Conservation (phyloP, 2,888 invertebrate species). For the Eristalis arbustorum region DNA sequence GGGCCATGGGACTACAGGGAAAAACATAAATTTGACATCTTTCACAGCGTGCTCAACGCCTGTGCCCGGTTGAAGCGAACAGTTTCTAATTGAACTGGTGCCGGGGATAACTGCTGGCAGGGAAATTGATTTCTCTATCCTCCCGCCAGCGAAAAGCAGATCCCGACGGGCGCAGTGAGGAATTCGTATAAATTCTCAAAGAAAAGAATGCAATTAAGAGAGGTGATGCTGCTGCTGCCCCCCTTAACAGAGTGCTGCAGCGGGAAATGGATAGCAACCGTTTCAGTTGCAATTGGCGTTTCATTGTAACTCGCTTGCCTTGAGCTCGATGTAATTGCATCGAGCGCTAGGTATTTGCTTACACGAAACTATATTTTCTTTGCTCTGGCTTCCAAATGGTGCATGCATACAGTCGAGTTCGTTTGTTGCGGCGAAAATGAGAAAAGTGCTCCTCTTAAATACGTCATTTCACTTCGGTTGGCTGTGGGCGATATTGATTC, state of each 20-base stretch:
- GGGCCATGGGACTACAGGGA: conserved; percentile 1
- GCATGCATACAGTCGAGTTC: background rate
- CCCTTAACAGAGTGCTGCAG: background rate
- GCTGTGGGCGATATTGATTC: background rate
- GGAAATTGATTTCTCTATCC: conserved; percentile 12
- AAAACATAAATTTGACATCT: background rate
- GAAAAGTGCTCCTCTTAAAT: background rate
- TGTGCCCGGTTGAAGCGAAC: background rate
- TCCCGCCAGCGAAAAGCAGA: background rate
- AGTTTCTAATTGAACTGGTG: conserved; percentile 1
- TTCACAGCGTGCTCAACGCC: background rate
- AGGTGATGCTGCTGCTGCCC: conserved; percentile 9
- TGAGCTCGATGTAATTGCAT: background rate
- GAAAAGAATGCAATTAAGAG: conserved; percentile 51
- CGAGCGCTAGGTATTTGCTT: background rate
- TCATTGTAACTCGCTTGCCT: background rate
- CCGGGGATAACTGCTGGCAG: background rate
- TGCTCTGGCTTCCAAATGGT: background rate
- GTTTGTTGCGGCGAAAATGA: background rate
- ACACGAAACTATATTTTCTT: background rate
- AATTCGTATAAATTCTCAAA: conserved; percentile 35
- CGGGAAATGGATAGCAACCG: background rate
- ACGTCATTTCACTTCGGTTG: background rate
- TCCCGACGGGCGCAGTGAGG: background rate
- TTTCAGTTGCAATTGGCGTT: background rate